phyloP scores from a whole-genome alignment of 2,113 vertebrate genomes.

The Bombycilla garrulus region DNA sequence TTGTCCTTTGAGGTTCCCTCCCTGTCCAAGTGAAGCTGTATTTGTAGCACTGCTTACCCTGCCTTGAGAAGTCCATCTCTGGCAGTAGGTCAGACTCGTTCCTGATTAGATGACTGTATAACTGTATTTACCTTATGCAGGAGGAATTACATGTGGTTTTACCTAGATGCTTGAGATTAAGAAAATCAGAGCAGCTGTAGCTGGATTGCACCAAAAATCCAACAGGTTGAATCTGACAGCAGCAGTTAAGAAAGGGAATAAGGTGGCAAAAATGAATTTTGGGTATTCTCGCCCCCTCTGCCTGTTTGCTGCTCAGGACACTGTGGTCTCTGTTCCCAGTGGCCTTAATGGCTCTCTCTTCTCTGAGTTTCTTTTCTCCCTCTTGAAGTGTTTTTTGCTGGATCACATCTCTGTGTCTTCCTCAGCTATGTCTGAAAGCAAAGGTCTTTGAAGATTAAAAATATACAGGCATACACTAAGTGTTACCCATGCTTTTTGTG shows the following conservation, averaged over 20 bases:
- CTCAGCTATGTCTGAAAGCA: neutral
- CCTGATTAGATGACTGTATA: neutral
- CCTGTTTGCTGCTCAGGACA: neutral
- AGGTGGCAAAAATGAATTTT: neutral
- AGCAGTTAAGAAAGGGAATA: neutral
- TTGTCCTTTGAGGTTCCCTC: neutral
- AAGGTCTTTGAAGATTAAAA: neutral
- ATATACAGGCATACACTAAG: neutral
- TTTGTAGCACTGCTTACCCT: neutral
- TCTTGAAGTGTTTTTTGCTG: neutral
- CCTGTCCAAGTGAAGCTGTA: neutral
- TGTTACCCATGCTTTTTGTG: neutral
- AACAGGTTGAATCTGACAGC: neutral
- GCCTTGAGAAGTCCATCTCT: neutral
- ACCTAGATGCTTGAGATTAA: neutral
- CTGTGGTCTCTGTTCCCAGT: neutral
- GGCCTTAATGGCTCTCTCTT: neutral
- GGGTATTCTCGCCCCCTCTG: neutral
- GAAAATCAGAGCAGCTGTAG: neutral
- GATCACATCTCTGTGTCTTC: neutral
- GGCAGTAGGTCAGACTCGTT: neutral
- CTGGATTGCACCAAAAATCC: neutral
- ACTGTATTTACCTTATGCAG: neutral
- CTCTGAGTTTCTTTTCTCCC: neutral
- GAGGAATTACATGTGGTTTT: neutral